These are phyloP conservation scores for Idaea dimidiata DNA, from an alignment of 2,888 invertebrate species.

Conservation along the genomic window DNA sequence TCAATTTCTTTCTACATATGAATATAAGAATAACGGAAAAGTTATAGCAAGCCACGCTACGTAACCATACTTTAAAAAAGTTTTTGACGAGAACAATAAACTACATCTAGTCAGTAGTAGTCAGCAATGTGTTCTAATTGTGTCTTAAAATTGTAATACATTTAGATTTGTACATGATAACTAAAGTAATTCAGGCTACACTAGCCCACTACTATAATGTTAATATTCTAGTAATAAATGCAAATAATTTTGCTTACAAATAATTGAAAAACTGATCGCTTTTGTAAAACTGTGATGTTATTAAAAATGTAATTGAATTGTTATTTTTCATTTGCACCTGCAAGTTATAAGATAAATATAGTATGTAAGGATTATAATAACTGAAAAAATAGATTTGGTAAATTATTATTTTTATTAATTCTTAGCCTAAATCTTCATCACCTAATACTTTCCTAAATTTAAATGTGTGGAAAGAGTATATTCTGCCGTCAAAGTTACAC, in stretches of 20 bases:
- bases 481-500: background rate
- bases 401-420: constrained; percentile 3
- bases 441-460: background rate
- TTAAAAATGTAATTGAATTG: constrained; percentile 10
- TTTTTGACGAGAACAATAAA: background rate
- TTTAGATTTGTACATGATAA: background rate
- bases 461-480: background rate
- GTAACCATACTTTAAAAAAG: background rate
- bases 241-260: background rate
- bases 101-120: background rate
- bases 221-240: constrained; percentile 16
- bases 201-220: background rate
- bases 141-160: background rate
- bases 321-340: background rate
- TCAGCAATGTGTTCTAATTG: background rate
- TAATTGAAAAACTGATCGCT: constrained; percentile 13
- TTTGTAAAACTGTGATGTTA: constrained; percentile 26
- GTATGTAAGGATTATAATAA: background rate
- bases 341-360: too few species aligned
- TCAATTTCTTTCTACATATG: background rate
- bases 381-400: background rate
- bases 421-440: background rate
- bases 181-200: background rate
- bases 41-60: background rate
- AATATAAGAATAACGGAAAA: background rate